These are phyloP conservation scores for Drosophila niveifrons DNA, from an alignment of 2,888 invertebrate species.

Conservation along the genomic window DNA sequence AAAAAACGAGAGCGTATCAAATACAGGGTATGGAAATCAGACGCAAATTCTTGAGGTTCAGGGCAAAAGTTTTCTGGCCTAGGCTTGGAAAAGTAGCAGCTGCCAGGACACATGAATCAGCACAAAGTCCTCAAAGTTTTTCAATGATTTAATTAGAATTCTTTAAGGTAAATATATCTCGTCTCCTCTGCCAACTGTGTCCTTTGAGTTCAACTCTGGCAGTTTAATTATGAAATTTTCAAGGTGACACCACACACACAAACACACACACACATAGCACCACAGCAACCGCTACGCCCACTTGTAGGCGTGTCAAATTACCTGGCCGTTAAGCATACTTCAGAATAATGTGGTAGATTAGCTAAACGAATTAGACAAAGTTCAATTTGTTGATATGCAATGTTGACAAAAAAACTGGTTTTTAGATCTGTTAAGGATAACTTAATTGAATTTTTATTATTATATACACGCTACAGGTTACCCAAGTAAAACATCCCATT, in stretches of 20 bases:
- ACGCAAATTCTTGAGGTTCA: slow-evolving; percentile 59
- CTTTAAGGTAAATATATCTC: slow-evolving; percentile 71
- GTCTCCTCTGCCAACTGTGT: slow-evolving; percentile 32
- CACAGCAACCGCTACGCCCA: background rate
- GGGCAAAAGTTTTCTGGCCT: slow-evolving; percentile 44
- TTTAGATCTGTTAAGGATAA: slow-evolving; percentile 26
- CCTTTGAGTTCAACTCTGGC: slow-evolving; percentile 38
- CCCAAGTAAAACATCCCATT: slow-evolving; percentile 4
- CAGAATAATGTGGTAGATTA: slow-evolving; percentile 64
- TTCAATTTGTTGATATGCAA: slow-evolving; percentile 52
- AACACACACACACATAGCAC: slow-evolving; percentile 1
- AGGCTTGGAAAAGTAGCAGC: slow-evolving; percentile 68
- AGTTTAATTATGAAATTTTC: slow-evolving; percentile 80
- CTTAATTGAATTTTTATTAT: slow-evolving; percentile 38
- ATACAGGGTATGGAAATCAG: slow-evolving; percentile 68
- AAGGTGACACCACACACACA: slow-evolving; percentile 57
- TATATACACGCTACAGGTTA: background rate
- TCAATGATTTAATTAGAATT: slow-evolving; percentile 80
- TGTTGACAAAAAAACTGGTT: slow-evolving; percentile 25
- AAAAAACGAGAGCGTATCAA: background rate
- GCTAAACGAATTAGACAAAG: slow-evolving; percentile 40
- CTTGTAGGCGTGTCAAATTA: slow-evolving; percentile 36
- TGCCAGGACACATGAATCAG: slow-evolving; percentile 78
- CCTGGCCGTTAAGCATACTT: slow-evolving; percentile 28
- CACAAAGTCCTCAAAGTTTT: slow-evolving; percentile 76